Evolutionary conservation across 2,888 invertebrate genomes (phyloP).

Genomic region (Volucella bombylans): DNA sequence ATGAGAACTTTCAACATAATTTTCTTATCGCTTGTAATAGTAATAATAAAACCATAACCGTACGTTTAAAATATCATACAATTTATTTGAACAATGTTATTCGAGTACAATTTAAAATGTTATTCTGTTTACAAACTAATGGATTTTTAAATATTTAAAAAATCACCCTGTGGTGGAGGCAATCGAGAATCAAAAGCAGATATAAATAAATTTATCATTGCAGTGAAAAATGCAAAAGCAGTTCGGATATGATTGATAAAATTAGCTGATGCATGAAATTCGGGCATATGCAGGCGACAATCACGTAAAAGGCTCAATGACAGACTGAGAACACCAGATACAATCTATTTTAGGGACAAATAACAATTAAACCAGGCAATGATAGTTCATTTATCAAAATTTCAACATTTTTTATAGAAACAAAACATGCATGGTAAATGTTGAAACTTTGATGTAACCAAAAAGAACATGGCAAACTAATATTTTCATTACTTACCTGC

Average conservation of each 20-base stretch:
- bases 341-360: slow-evolving; percentile 84
- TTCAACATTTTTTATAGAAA: slow-evolving; percentile 1
- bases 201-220: slow-evolving; percentile 89
- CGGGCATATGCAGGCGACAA: slow-evolving; percentile 88
- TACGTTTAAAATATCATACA: neutral
- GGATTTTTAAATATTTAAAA: slow-evolving; percentile 74
- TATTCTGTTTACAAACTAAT: slow-evolving; percentile 1
- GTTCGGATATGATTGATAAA: slow-evolving; percentile 89
- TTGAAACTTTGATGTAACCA: slow-evolving; percentile 24
- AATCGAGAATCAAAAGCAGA: slow-evolving; percentile 89
- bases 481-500: slow-evolving; percentile 86
- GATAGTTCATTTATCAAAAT: slow-evolving; percentile 2
- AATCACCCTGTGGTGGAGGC: slow-evolving; percentile 77
- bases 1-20: no score
- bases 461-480: neutral
- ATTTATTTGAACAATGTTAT: slow-evolving; percentile 44
- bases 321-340: slow-evolving; percentile 89
- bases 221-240: slow-evolving; percentile 88
- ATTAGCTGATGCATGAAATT: slow-evolving; percentile 87
- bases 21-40: no score
- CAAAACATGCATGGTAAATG: neutral
- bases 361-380: slow-evolving; percentile 62
- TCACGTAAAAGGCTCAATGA: slow-evolving; percentile 89
- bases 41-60: slow-evolving; percentile 15
- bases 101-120: slow-evolving; percentile 18